phyloP scores from a whole-genome alignment of 2,888 invertebrate species.

The Argyresthia goedartella region DNA sequence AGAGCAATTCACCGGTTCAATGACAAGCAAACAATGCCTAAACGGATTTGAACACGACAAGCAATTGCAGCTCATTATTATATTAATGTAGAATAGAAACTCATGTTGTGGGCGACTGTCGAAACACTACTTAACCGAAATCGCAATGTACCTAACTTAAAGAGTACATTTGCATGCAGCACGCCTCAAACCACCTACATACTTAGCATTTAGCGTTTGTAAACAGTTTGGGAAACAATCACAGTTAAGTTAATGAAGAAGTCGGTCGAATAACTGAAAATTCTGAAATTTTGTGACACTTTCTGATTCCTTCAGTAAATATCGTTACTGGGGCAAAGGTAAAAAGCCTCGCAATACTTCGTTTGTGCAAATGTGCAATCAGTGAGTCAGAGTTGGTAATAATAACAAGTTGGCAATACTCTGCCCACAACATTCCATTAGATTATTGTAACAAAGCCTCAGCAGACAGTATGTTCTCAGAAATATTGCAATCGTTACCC shows the following conservation, averaged over 20 bases:
- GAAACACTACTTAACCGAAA: conserved; percentile 34
- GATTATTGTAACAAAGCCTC: conserved; percentile 5
- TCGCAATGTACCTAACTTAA: conserved; percentile 35
- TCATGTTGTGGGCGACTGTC: conserved; percentile 44
- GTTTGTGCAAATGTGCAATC: not conserved
- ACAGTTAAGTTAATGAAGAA: not conserved
- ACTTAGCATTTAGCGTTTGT: conserved; percentile 1
- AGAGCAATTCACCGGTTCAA: conserved; percentile 41
- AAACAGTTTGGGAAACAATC: not conserved
- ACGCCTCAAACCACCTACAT: conserved; percentile 11
- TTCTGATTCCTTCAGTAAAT: not conserved
- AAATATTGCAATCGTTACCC: conserved; percentile 1
- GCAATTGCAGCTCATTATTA: conserved; percentile 40
- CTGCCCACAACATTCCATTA: conserved; percentile 3
- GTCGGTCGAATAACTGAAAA: conserved; percentile 3
- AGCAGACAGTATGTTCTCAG: conserved; percentile 1
- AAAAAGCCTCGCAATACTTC: too few species aligned
- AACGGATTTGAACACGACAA: conserved; percentile 30
- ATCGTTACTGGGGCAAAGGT: too few species aligned
- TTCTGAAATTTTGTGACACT: not conserved
- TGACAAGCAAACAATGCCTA: conserved; percentile 50
- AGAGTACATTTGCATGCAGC: conserved; percentile 39
- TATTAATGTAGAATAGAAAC: conserved; percentile 60
- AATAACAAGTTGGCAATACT: not conserved
- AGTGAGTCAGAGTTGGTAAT: not conserved